A percentile compares a stretch with the other conserved stretches of the same genome.
These are phyloP conservation scores for Mirza zaza DNA, from an alignment of 2,113 vertebrate genomes.

Conservation along the genomic window DNA sequence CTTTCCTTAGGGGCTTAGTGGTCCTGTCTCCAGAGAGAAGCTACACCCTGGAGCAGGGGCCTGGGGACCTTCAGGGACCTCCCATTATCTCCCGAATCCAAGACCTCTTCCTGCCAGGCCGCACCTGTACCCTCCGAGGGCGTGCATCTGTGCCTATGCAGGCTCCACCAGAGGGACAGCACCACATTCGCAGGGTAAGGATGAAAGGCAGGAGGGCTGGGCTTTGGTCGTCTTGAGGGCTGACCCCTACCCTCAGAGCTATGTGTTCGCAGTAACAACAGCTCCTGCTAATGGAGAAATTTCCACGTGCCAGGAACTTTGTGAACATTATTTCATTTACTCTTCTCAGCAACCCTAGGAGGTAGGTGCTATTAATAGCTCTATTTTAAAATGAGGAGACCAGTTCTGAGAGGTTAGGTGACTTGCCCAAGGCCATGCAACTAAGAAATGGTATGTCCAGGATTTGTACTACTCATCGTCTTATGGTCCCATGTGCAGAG, in stretches of 20 bases:
- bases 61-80: slow-evolving; percentile 27
- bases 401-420: background rate
- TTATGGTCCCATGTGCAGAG: background rate
- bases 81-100: slow-evolving; percentile 77
- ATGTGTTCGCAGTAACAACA: background rate
- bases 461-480: background rate
- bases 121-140: slow-evolving; percentile 50
- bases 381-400: background rate
- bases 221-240: background rate
- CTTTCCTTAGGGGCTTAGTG: slow-evolving; percentile 86
- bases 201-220: fast-evolving
- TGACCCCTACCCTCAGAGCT: background rate
- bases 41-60: slow-evolving; percentile 85
- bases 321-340: background rate
- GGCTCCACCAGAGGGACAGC: background rate
- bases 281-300: background rate
- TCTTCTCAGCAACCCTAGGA: background rate
- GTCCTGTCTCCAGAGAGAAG: slow-evolving; percentile 85
- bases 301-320: background rate
- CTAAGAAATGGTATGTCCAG: background rate
- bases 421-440: background rate
- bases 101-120: background rate
- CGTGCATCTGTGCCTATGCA: fast-evolving
- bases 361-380: background rate
- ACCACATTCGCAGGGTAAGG: slow-evolving; percentile 80